These are phyloP conservation scores for Cyprinodon variegatus DNA, from an alignment of 2,113 vertebrate genomes.

Conservation along the genomic window DNA sequence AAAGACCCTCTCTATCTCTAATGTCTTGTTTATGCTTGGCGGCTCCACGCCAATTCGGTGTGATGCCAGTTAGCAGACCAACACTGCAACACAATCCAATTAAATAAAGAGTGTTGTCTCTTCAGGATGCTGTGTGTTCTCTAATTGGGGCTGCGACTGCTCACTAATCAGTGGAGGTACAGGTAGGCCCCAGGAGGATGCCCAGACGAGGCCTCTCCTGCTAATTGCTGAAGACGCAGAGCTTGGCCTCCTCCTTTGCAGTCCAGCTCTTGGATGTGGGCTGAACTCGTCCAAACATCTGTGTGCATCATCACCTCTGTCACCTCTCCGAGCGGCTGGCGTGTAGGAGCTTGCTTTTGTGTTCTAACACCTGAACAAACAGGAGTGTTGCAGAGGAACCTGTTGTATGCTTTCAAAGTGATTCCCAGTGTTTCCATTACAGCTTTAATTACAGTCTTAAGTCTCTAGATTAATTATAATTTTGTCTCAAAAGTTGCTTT, in stretches of 20 bases:
- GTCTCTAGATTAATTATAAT: background rate
- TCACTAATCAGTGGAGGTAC: conserved; percentile 77
- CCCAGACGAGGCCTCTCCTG: conserved; percentile 68
- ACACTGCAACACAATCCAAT: conserved; percentile 78
- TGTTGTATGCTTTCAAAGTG: background rate
- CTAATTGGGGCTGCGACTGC: conserved; percentile 83
- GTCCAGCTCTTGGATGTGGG: conserved; percentile 32
- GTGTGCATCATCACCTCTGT: conserved; percentile 35
- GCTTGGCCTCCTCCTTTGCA: conserved; percentile 41
- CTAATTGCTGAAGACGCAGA: conserved; percentile 76
- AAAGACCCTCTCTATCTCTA: conserved; percentile 56
- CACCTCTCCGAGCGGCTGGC: conserved; percentile 42
- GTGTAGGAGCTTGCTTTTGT: conserved; percentile 55
- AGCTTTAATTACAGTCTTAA: conserved; percentile 1
- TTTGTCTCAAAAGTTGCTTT: background rate
- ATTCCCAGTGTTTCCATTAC: conserved; percentile 2
- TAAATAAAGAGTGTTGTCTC: conserved; percentile 79
- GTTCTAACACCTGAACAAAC: conserved; percentile 40
- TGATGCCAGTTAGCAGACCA: conserved; percentile 68
- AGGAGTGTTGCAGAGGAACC: conserved; percentile 22
- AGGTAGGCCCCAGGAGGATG: conserved; percentile 74
- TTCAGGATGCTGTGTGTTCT: conserved; percentile 76
- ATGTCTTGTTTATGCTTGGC: conserved; percentile 65
- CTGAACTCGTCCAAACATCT: conserved; percentile 44
- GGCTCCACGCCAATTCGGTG: conserved; percentile 57